Conservation (phyloP, 2,113 vertebrate species). For the Theristicus caerulescens region DNA sequence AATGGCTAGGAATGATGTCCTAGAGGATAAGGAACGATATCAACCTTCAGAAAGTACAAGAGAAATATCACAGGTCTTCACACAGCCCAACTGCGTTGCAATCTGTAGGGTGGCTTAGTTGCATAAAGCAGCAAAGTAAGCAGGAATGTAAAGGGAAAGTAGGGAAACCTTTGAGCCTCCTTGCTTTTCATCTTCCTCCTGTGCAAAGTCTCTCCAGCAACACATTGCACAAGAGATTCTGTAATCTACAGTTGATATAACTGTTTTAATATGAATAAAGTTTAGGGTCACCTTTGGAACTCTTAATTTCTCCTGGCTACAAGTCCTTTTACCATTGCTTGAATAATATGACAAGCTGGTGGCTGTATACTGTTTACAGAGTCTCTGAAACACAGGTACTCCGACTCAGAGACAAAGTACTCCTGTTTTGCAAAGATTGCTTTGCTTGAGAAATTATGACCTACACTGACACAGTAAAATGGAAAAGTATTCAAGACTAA, state of each 20-base stretch:
- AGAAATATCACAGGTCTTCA: background rate
- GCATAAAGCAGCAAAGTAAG: background rate
- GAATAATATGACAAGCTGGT: background rate
- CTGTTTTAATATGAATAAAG: background rate
- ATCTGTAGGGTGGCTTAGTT: background rate
- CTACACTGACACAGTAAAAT: background rate
- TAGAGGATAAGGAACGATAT: background rate
- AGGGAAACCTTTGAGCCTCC: background rate
- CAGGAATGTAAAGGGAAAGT: background rate
- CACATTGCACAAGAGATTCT: background rate
- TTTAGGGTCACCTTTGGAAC: background rate
- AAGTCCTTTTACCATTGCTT: background rate
- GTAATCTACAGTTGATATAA: background rate
- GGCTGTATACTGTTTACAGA: background rate
- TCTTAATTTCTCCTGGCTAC: background rate
- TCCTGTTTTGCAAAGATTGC: background rate
- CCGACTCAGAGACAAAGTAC: background rate
- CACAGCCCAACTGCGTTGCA: background rate
- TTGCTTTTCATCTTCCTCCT: background rate
- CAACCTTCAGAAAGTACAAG: background rate
- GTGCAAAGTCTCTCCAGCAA: background rate
- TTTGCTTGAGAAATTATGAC: background rate
- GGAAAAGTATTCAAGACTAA: background rate
- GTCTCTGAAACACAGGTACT: background rate
- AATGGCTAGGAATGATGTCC: background rate